Evolutionary conservation across 2,113 vertebrate genomes (phyloP).

Genomic region (Oreotrochilus melanogaster): DNA sequence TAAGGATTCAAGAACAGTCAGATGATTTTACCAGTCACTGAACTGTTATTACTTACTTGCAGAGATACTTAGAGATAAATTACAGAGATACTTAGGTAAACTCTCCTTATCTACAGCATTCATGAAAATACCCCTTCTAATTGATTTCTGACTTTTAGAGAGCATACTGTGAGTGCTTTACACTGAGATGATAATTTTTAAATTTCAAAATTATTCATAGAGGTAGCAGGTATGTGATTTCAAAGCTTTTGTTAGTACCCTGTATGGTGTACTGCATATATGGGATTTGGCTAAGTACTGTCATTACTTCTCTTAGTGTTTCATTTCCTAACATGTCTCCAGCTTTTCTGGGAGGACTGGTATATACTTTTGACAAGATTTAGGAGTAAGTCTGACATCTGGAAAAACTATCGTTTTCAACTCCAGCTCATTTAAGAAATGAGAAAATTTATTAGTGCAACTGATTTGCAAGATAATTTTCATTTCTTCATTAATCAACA

Average conservation of each 20-base stretch:
- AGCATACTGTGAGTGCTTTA: background rate
- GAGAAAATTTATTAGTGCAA: background rate
- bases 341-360: background rate
- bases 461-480: background rate
- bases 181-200: background rate
- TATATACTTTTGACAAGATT: background rate
- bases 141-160: background rate
- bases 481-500: background rate
- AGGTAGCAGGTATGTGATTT: background rate
- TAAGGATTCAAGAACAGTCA: background rate
- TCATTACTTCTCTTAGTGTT: background rate
- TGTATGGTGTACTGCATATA: background rate
- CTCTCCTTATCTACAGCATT: background rate
- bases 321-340: background rate
- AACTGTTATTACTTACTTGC: background rate
- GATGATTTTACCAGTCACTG: background rate
- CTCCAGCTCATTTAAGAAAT: background rate
- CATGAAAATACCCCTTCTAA: background rate
- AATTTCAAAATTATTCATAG: background rate
- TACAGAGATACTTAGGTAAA: background rate
- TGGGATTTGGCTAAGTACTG: background rate
- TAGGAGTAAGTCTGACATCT: background rate
- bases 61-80: background rate
- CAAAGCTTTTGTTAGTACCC: background rate
- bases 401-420: background rate